A percentile compares a stretch with the other conserved stretches of the same genome.
These are phyloP conservation scores for Cyrtorhinus lividipennis DNA, from an alignment of 1,140 invertebrate species.

Conservation along the genomic window DNA sequence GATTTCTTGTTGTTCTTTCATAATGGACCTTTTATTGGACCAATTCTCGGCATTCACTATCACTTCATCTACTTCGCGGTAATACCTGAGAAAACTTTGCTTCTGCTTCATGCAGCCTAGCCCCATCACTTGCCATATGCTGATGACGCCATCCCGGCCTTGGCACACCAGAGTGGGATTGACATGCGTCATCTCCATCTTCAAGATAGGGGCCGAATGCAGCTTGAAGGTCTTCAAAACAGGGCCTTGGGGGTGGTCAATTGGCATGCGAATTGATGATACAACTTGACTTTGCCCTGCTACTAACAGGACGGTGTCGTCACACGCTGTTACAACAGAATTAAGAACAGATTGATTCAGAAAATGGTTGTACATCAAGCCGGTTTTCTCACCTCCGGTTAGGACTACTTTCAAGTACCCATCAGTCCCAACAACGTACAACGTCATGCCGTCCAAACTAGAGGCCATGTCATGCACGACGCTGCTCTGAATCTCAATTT, in stretches of 20 bases:
- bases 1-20: not conserved
- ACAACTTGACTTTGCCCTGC: not conserved
- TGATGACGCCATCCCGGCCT: not conserved
- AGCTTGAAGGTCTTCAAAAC: not conserved
- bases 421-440: not conserved
- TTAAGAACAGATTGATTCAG: not conserved
- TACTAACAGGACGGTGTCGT: not conserved
- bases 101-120: not conserved
- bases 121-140: not conserved
- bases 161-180: not conserved
- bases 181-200: not conserved
- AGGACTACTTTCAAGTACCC: not conserved
- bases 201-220: not conserved
- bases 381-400: not conserved
- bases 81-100: not conserved
- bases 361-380: not conserved
- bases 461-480: not conserved
- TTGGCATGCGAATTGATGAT: not conserved
- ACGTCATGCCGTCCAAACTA: not conserved
- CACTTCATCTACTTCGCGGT: not conserved
- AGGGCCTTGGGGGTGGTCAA: not conserved
- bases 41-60: not conserved
- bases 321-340: not conserved
- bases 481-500: not conserved
- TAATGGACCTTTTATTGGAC: not conserved